phyloP scores from a whole-genome alignment of 2,888 invertebrate species.

The Ctenicera cuprea region DNA sequence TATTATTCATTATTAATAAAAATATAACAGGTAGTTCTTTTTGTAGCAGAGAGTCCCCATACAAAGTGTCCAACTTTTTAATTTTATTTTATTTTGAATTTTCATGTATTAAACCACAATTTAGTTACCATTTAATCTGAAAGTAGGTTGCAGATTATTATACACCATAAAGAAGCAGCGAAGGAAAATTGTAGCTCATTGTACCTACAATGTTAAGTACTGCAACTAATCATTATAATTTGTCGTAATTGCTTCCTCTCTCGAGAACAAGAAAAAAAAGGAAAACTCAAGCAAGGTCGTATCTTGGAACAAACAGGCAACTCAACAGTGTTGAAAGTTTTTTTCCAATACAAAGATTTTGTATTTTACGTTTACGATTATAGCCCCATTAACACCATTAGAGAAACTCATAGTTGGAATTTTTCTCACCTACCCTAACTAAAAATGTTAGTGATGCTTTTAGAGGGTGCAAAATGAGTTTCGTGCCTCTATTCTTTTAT shows the following conservation, averaged over 20 bases:
- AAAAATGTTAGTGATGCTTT: conserved; percentile 10
- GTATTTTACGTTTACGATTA: no score
- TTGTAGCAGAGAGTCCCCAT: no score
- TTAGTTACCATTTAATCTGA: background rate
- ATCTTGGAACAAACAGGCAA: background rate
- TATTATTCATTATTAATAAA: no score
- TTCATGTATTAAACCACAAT: no score
- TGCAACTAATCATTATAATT: conserved; percentile 15
- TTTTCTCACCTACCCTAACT: conserved; percentile 10
- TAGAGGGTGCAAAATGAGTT: conserved; percentile 2
- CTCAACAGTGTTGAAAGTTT: no score
- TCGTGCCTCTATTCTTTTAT: background rate
- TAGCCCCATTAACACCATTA: conserved; percentile 13
- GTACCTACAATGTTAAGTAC: conserved; percentile 14
- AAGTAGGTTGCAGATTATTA: background rate
- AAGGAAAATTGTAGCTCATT: conserved; percentile 6
- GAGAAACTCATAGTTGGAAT: background rate
- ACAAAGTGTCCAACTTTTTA: no score
- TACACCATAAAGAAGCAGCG: background rate
- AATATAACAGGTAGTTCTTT: no score
- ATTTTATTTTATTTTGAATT: no score
- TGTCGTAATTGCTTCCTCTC: conserved; percentile 12
- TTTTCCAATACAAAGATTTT: no score
- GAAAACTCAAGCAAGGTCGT: background rate
- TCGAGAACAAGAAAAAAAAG: background rate